Conservation (phyloP, 2,797 vertebrate species). For the Cryptoblepharus egeriae region DNA sequence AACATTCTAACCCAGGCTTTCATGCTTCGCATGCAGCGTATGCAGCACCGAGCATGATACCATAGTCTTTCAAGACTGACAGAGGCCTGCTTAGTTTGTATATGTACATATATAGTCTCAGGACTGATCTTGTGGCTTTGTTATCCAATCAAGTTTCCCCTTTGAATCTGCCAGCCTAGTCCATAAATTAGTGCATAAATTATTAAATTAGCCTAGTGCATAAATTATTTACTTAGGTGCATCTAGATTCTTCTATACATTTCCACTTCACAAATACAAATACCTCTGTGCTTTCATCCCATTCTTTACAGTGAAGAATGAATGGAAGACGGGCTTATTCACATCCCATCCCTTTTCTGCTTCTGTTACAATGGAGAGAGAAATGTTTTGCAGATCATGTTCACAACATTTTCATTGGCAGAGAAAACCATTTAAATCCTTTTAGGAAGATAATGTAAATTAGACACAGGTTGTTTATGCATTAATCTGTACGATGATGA, state of each 20-base stretch:
- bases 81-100: no score
- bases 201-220: neutral
- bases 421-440: neutral
- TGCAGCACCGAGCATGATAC: no score
- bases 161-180: neutral
- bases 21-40: no score
- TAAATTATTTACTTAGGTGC: neutral
- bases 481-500: neutral
- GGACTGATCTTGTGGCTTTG: neutral
- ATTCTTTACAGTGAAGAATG: neutral
- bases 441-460: neutral
- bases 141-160: neutral
- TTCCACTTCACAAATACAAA: constrained; percentile 2
- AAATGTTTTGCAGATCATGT: neutral
- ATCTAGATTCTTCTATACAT: neutral
- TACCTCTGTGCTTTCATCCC: neutral
- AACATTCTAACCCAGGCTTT: no score
- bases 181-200: neutral
- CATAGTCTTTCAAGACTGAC: no score
- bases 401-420: neutral
- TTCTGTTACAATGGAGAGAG: neutral
- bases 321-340: neutral
- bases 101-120: neutral
- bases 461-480: neutral
- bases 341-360: neutral